A percentile compares a stretch with the other conserved stretches of the same genome.
Evolutionary conservation across 2,113 vertebrate species (phyloP).

Genomic region (Euleptes europaea): DNA sequence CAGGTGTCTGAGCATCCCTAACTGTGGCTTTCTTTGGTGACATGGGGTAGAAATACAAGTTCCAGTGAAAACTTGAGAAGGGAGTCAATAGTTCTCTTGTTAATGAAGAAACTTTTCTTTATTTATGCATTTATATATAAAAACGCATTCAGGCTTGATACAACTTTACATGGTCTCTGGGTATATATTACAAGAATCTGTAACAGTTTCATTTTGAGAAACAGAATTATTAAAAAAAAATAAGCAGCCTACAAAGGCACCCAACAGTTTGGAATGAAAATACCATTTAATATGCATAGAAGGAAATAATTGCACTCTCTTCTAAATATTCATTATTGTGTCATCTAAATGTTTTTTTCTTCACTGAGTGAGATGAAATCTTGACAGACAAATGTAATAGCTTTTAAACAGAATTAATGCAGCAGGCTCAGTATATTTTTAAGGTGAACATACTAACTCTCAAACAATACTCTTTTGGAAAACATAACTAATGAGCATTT

Average conservation of each 20-base stretch:
- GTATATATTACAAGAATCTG: neutral
- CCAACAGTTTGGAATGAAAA: neutral
- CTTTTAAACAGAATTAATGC: neutral
- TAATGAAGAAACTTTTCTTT: too few relatives aligned
- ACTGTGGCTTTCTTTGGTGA: too few relatives aligned
- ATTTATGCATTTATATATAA: too few relatives aligned
- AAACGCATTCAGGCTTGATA: neutral
- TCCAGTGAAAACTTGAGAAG: too few relatives aligned
- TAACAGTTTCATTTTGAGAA: neutral
- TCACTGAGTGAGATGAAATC: neutral
- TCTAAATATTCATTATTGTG: constrained; percentile 5
- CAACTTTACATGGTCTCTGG: neutral
- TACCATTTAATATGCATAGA: neutral
- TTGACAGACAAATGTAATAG: neutral
- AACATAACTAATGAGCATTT: neutral
- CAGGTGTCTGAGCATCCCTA: too few relatives aligned
- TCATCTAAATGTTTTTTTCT: neutral
- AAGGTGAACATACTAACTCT: neutral
- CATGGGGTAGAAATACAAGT: too few relatives aligned
- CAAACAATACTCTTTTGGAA: neutral
- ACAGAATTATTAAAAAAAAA: neutral
- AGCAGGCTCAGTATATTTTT: constrained; percentile 10
- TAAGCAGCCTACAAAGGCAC: neutral
- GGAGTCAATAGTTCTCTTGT: too few relatives aligned
- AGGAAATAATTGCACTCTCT: neutral